Evolutionary conservation across 2,888 invertebrate species (phyloP).

Genomic region (Mantis religiosa): DNA sequence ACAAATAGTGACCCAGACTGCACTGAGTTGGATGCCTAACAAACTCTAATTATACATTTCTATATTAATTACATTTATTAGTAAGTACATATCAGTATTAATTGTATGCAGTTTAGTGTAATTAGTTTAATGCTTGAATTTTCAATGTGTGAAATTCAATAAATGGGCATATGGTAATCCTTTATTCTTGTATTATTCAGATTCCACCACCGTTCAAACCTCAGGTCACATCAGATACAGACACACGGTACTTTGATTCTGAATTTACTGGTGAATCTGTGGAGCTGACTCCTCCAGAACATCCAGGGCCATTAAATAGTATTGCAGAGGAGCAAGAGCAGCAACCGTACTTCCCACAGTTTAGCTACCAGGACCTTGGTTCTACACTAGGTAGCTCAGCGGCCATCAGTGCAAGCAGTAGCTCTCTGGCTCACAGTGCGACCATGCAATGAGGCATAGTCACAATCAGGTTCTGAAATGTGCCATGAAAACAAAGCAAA

Average conservation of each 20-base stretch:
- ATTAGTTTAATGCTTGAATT: too few species aligned
- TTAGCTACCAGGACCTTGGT: slow-evolving; percentile 74
- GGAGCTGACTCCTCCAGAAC: slow-evolving; percentile 90
- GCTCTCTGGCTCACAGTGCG: slow-evolving; percentile 14
- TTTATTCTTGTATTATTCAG: slow-evolving; percentile 44
- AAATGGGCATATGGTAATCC: neutral
- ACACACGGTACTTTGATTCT: slow-evolving; percentile 96
- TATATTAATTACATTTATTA: neutral
- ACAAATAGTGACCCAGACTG: too few species aligned
- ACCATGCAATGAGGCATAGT: slow-evolving; percentile 6
- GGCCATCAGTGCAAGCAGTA: slow-evolving; percentile 37
- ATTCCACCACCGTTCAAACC: slow-evolving; percentile 92
- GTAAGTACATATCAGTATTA: neutral
- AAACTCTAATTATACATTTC: neutral
- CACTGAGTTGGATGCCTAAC: too few species aligned
- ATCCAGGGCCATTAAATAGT: slow-evolving; percentile 53
- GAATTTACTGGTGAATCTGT: slow-evolving; percentile 98
- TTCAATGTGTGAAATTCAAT: too few species aligned
- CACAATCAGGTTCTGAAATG: neutral
- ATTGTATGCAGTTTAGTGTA: too few species aligned
- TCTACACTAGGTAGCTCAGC: slow-evolving; percentile 61
- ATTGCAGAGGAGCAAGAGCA: slow-evolving; percentile 58
- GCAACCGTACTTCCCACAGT: slow-evolving; percentile 65
- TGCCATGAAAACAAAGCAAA: neutral
- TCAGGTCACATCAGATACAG: slow-evolving; percentile 90